phyloP scores from a whole-genome alignment of 2,888 invertebrate genomes.

The Himalopsyche japonica region DNA sequence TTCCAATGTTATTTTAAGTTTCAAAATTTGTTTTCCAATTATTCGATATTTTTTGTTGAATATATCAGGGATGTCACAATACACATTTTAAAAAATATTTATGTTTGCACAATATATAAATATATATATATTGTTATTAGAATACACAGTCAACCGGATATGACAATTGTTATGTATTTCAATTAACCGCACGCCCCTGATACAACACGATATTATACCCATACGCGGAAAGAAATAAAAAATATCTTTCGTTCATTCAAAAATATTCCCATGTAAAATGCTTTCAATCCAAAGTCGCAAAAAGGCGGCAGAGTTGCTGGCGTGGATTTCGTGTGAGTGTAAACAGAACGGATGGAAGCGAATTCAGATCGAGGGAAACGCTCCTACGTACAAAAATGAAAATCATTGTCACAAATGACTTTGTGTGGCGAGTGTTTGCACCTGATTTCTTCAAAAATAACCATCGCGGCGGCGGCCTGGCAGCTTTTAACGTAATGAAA shows the following conservation, averaged over 20 bases:
- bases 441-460: slow-evolving; percentile 34
- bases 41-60: too few species aligned
- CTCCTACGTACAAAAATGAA: slow-evolving; percentile 22
- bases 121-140: too few species aligned
- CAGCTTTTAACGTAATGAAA: slow-evolving; percentile 32
- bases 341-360: slow-evolving; percentile 22
- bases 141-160: too few species aligned
- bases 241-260: slow-evolving; percentile 21
- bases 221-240: slow-evolving; percentile 23
- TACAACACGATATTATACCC: background rate
- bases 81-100: too few species aligned
- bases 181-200: background rate
- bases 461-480: background rate
- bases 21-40: too few species aligned
- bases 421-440: slow-evolving; percentile 31
- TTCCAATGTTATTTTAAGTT: too few species aligned
- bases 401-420: slow-evolving; percentile 36
- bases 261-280: slow-evolving; percentile 32
- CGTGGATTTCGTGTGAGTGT: slow-evolving; percentile 23
- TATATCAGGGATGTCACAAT: too few species aligned
- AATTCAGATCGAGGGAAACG: slow-evolving; percentile 22
- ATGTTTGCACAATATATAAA: too few species aligned
- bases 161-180: too few species aligned
- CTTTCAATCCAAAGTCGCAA: slow-evolving; percentile 34
- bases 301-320: slow-evolving; percentile 10